These are phyloP conservation scores for Fukomys damarensis DNA, from an alignment of 2,113 vertebrate genomes.

Conservation along the genomic window DNA sequence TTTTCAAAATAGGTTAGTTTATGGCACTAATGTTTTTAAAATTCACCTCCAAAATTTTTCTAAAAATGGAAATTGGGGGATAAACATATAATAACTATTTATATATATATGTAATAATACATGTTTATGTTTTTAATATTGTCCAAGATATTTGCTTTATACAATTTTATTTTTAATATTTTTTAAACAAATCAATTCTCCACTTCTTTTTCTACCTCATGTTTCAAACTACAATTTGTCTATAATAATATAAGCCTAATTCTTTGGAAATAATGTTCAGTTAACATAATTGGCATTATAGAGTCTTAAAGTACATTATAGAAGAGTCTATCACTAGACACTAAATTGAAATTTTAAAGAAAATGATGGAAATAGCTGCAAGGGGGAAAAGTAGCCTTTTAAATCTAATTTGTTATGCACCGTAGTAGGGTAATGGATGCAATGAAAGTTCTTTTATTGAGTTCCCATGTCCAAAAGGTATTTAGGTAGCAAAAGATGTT, in stretches of 20 bases:
- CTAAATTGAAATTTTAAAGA: conserved; percentile 98
- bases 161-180: conserved; percentile 57
- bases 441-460: conserved; percentile 91
- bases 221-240: conserved; percentile 88
- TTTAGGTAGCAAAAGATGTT: conserved; percentile 91
- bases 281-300: conserved; percentile 94
- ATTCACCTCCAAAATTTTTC: conserved; percentile 18
- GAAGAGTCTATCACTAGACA: conserved; percentile 93
- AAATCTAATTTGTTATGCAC: conserved; percentile 99
- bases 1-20: conserved; percentile 26
- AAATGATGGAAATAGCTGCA: conserved; percentile 94
- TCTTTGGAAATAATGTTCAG: conserved; percentile 94
- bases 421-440: conserved; percentile 95
- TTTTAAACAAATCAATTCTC: conserved; percentile 24
- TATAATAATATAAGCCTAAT: conserved; percentile 92
- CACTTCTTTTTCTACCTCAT: conserved; percentile 77
- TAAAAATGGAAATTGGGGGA: not conserved
- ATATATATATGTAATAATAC: conserved; percentile 23
- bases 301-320: conserved; percentile 92
- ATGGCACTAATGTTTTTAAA: not conserved
- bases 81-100: not conserved
- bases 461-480: conserved; percentile 95
- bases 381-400: conserved; percentile 94
- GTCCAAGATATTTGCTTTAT: conserved; percentile 77
- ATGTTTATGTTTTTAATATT: conserved; percentile 65